A percentile compares a stretch with the other conserved stretches of the same genome.
These are phyloP conservation scores for Rutilus rutilus DNA, from an alignment of 2,113 vertebrate genomes.

Conservation along the genomic window DNA sequence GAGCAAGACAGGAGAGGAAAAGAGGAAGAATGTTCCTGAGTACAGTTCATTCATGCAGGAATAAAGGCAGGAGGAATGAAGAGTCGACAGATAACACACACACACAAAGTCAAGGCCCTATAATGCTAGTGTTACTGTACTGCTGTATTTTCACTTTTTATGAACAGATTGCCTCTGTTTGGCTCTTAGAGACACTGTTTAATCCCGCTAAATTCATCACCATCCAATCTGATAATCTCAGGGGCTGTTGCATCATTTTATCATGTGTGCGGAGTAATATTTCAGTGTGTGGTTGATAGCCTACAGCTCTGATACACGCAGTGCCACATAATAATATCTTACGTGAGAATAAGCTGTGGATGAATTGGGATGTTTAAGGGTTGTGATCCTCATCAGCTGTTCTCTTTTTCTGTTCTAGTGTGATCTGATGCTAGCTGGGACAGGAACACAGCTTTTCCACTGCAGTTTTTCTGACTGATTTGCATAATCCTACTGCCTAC, in stretches of 20 bases:
- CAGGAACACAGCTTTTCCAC: conserved; percentile 29
- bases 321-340: conserved; percentile 32
- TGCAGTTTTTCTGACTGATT: conserved; percentile 42
- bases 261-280: conserved; percentile 16
- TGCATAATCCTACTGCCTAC: conserved; percentile 36
- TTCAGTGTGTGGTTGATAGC: conserved; percentile 25
- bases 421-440: conserved; percentile 33
- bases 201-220: conserved; percentile 26
- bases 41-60: conserved; percentile 41
- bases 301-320: neutral
- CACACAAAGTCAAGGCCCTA: conserved; percentile 8
- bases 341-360: conserved; percentile 7
- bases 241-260: conserved; percentile 29
- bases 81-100: conserved; percentile 6
- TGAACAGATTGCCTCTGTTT: conserved; percentile 25
- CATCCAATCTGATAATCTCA: conserved; percentile 36
- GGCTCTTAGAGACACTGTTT: conserved; percentile 7
- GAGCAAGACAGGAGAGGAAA: conserved; percentile 8
- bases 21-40: conserved; percentile 26
- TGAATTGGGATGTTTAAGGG: conserved; percentile 39
- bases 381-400: conserved; percentile 28
- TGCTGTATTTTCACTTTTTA: conserved; percentile 17
- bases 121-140: conserved; percentile 23
- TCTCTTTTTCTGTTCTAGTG: conserved; percentile 14
- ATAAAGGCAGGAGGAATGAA: conserved; percentile 30